Evolutionary conservation across 2,888 invertebrate genomes (phyloP), one percentile per base, ranked within the genome.

Genomic region (Argyresthia goedartella): DNA sequence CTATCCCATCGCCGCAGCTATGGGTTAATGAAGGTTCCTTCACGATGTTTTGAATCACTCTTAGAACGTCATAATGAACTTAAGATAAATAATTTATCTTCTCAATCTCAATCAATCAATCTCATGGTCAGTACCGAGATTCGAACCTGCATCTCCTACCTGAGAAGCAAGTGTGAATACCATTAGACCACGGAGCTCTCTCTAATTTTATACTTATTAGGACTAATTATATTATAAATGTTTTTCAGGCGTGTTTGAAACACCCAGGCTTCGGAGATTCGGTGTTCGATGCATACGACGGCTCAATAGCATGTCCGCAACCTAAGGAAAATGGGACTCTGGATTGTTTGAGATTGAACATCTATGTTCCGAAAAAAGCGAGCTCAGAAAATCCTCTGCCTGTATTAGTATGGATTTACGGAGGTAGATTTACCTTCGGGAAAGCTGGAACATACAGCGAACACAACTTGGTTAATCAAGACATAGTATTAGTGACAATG

Each of bases 401-500:
- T 1, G 54, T 55, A 4, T 25, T 55, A 33, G 43, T 54, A 10
- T 55, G 49, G 48, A 52, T 55, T 9, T 52, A 54, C 43, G 86
- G 86, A 13, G 86, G 86, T 41, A 63, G 61, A 6, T 86, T 80
- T 35, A 59, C 53, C 8, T 4, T 8, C 43, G 43, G 43, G 2
- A 14, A 43, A 11, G n/a, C 43, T 13, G 43, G 13, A 4, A 1
- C 4, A 3, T 8, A n/a, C 8, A n/a, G 4, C 1, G 46, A 10
- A 10, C 46, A 34, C 8, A 46, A 46, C 10, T 9, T 86, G 50
- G 73, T 85, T 1, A 71, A 66, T 56, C 71, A 85, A 53, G 76
- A 71, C 43, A 68, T 86, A 7, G 58, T 86, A n/a, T 74, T 86
- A 0, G 77, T 85, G 0, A 78, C 81, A 1, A 63, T 84, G 0